Percentiles rank a stretch among this genome's conserved stretches.
These are phyloP conservation scores for Onthophagus sagittarius DNA, from an alignment of 2,888 invertebrate genomes.

Conservation along the genomic window DNA sequence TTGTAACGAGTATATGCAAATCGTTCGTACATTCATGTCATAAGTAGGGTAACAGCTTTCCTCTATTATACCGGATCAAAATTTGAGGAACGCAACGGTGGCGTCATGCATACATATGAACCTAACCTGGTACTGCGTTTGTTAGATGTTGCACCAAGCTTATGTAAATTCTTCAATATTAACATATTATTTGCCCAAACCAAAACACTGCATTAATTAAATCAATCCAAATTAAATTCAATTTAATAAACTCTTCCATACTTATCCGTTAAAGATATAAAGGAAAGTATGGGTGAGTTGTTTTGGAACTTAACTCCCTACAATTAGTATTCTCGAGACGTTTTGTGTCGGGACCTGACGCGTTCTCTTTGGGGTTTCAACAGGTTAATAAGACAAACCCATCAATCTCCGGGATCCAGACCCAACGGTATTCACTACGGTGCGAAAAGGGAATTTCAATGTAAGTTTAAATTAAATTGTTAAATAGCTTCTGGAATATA, in stretches of 20 bases:
- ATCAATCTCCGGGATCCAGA: not conserved
- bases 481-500: not conserved
- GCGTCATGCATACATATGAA: not conserved
- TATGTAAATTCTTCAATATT: not conserved
- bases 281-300: not conserved
- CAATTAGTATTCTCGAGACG: not conserved
- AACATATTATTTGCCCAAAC: not conserved
- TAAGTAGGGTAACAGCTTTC: not conserved
- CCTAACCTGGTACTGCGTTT: not conserved
- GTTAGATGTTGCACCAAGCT: not conserved
- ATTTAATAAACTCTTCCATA: not conserved
- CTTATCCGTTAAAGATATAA: not conserved
- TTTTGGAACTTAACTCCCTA: not conserved
- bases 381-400: not conserved
- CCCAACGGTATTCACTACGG: not conserved
- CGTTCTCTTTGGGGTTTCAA: not conserved
- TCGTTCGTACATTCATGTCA: not conserved
- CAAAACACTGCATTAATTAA: not conserved
- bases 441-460: not conserved
- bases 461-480: not conserved
- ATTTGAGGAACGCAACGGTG: not conserved
- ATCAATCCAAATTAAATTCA: not conserved
- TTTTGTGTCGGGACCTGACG: not conserved
- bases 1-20: not conserved
- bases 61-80: not conserved